Evolutionary conservation across 2,888 invertebrate species (phyloP).

Genomic region (Poecilus cupreus): DNA sequence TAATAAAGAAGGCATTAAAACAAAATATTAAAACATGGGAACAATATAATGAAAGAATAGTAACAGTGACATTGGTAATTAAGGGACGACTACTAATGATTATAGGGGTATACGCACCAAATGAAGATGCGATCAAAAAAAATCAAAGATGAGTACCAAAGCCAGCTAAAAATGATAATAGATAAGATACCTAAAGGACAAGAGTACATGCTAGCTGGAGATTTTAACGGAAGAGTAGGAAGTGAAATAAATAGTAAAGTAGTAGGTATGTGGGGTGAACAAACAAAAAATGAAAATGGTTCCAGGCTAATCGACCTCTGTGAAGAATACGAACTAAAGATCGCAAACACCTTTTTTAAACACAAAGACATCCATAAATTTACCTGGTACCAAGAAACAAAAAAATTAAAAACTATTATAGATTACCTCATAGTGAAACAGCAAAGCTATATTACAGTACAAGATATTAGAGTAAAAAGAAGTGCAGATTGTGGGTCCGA

Average conservation of each 20-base stretch:
- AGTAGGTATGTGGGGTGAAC: neutral
- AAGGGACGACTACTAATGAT: neutral
- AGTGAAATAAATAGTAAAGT: neutral
- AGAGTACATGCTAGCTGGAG: neutral
- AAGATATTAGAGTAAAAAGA: neutral
- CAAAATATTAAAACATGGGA: neutral
- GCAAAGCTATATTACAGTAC: neutral
- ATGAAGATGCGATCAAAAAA: neutral
- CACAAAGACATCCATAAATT: neutral
- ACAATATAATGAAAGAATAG: neutral
- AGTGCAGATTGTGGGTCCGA: neutral
- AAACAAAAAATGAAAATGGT: neutral
- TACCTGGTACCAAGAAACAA: neutral
- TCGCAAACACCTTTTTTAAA: neutral
- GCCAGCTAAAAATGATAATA: neutral
- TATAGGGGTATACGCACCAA: neutral
- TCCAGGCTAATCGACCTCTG: neutral
- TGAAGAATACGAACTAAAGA: neutral
- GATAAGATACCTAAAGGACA: neutral
- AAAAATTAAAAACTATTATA: neutral
- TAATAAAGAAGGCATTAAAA: neutral
- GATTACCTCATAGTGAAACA: neutral
- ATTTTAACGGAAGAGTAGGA: neutral
- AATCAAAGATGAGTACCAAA: neutral
- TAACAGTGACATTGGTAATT: neutral